Base-by-base conservation (phyloP, 1,140 invertebrate species). In the Bombus breviceps region DNA sequence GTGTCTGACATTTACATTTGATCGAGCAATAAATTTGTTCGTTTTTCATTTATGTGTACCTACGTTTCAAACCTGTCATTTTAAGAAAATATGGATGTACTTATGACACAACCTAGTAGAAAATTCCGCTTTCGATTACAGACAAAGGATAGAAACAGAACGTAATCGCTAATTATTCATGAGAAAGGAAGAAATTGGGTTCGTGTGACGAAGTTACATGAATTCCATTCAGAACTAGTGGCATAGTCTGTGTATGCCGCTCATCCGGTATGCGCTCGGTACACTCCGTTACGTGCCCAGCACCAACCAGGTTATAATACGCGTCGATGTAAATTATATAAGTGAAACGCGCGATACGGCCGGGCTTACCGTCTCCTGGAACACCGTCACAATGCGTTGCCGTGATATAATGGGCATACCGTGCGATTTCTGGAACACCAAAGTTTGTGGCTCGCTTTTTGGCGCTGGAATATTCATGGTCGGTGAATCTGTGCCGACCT, bases 301-400 rank as follows among this genome's bases (percentile, higher is more conserved):
- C 75, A 59, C 66, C 76, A 34, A 57, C 32, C 86, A 43, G 76
- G 78, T 81, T 85, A 86, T 77, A 86, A 82, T 83, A 83, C 80
- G 53, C 80, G 81, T 62, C 80, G 80, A 83, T 86, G 81, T 83
- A 86, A 83, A 86, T 86, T 86, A 86, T 83, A 83, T 86, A 86
- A 81, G 79, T 81, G 84, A 75, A 34, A 81, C 84, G 78, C 79
- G 69, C 78, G 71, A 75, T 73, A 86, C 85, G 72, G n/a, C 64
- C 15, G 32, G 10, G n/a, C 39, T 57, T 28, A 41, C 37, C 62
- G 79, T 69, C 69, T 69, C 72, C 10, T 57, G 41, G 47, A 82
- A 77, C 57, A 71, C 32, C 22, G 32, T 74, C 37, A 83, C 85
- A 83, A 86, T 76, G 85, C 73, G 37, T 47, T 15, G 25, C n/a